Evolutionary conservation across 2,888 invertebrate species (phyloP).

Genomic region (Polydrusus tereticollis): DNA sequence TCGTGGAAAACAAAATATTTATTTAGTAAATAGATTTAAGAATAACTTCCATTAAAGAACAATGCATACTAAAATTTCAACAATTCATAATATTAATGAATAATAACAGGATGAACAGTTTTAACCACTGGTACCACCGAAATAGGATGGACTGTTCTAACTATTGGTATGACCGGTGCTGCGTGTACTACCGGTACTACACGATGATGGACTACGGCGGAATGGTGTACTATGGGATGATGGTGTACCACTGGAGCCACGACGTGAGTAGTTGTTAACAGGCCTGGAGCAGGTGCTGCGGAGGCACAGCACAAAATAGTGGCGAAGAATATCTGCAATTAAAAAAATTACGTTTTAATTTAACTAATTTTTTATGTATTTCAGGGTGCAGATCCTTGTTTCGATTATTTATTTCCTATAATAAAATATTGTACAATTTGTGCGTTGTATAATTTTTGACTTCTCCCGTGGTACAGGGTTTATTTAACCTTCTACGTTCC

Average conservation of each 20-base stretch:
- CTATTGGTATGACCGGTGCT: slow-evolving; percentile 54
- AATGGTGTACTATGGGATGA: slow-evolving; percentile 54
- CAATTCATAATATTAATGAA: slow-evolving; percentile 26
- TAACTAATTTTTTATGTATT: not conserved
- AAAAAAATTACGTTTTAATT: slow-evolving; percentile 29
- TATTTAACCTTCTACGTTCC: too few relatives aligned
- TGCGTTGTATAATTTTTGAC: too few relatives aligned
- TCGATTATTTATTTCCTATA: too few relatives aligned
- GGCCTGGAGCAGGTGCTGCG: slow-evolving; percentile 56
- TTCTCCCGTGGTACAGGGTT: too few relatives aligned
- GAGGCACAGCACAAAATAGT: slow-evolving; percentile 54
- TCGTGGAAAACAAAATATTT: too few relatives aligned
- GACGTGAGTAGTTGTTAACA: slow-evolving; percentile 52
- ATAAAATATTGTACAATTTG: too few relatives aligned
- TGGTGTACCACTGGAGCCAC: slow-evolving; percentile 52
- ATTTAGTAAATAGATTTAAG: too few relatives aligned
- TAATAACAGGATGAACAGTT: slow-evolving; percentile 37
- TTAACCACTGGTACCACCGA: slow-evolving; percentile 45
- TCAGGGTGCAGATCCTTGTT: not conserved
- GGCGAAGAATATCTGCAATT: slow-evolving; percentile 49
- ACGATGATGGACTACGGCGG: slow-evolving; percentile 55
- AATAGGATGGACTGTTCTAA: slow-evolving; percentile 48
- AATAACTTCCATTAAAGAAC: not conserved
- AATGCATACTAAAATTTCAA: not conserved
- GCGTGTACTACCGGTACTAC: slow-evolving; percentile 52